phyloP scores from a whole-genome alignment of 2,888 invertebrate genomes.

The Meiosimyza platycephala region DNA sequence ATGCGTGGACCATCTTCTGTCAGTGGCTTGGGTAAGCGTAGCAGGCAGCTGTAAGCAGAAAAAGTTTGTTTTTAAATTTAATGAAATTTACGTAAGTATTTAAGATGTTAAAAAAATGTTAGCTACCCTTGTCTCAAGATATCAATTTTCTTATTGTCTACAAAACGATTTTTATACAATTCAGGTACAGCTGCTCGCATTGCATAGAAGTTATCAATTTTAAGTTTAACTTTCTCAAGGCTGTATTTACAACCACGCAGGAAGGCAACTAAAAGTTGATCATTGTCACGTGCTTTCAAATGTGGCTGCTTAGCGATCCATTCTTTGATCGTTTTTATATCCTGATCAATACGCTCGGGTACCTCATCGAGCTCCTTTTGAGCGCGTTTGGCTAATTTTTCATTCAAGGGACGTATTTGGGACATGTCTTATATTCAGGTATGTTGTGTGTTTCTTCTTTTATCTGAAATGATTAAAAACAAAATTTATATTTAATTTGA shows the following conservation, averaged over 20 bases:
- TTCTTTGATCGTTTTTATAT: constrained; percentile 66
- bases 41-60: constrained; percentile 52
- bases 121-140: constrained; percentile 62
- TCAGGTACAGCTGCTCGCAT: constrained; percentile 72
- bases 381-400: constrained; percentile 62
- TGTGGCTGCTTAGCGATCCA: constrained; percentile 71
- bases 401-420: constrained; percentile 60
- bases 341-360: constrained; percentile 63
- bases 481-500: not conserved
- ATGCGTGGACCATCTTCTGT: constrained; percentile 69
- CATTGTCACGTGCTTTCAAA: constrained; percentile 64
- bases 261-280: constrained; percentile 70
- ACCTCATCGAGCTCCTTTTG: constrained; percentile 69
- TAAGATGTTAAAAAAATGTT: not conserved
- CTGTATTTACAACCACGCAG: constrained; percentile 71
- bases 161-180: constrained; percentile 68
- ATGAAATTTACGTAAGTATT: not conserved
- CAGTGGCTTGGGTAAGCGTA: constrained; percentile 61
- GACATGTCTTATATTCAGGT: constrained; percentile 44
- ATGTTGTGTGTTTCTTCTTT: not conserved
- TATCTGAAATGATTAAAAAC: constrained; percentile 21
- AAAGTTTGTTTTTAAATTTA: not conserved
- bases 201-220: constrained; percentile 73
- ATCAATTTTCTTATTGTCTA: constrained; percentile 57
- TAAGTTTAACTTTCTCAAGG: constrained; percentile 71